These are phyloP conservation scores for Dendroctonus ponderosae DNA, from an alignment of 1,140 invertebrate genomes.

Conservation along the genomic window DNA sequence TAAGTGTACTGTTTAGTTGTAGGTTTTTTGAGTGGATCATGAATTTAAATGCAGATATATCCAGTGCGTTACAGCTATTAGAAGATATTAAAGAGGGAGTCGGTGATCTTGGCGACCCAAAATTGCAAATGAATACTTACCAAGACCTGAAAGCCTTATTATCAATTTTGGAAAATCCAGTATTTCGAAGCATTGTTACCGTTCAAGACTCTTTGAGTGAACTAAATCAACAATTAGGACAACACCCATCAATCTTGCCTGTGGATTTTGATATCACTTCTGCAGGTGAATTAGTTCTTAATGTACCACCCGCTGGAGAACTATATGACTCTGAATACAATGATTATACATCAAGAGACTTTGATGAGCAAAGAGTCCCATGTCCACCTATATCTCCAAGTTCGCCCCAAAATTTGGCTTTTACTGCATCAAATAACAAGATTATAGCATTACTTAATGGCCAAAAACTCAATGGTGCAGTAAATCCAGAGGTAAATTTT, in stretches of 20 bases:
- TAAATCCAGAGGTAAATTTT: slow-evolving; percentile 68
- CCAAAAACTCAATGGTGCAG: slow-evolving; percentile 76
- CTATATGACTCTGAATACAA: slow-evolving; percentile 53
- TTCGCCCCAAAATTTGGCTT: slow-evolving; percentile 56
- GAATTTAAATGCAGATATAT: slow-evolving; percentile 59
- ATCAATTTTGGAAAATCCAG: slow-evolving; percentile 85
- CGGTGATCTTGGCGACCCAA: slow-evolving; percentile 70
- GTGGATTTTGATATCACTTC: slow-evolving; percentile 87
- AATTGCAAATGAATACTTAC: slow-evolving; percentile 70
- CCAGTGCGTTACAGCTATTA: slow-evolving; percentile 73
- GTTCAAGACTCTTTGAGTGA: slow-evolving; percentile 84
- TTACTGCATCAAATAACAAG: slow-evolving; percentile 73
- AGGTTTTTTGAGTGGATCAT: slow-evolving; percentile 32
- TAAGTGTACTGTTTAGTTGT: slow-evolving; percentile 9
- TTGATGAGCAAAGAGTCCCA: slow-evolving; percentile 62
- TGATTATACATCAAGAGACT: slow-evolving; percentile 45
- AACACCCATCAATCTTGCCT: slow-evolving; percentile 88
- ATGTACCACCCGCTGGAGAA: slow-evolving; percentile 55
- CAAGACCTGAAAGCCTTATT: slow-evolving; percentile 86
- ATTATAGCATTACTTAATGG: slow-evolving; percentile 82
- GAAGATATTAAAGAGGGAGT: slow-evolving; percentile 76
- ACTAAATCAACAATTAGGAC: slow-evolving; percentile 74
- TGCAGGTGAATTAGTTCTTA: slow-evolving; percentile 66
- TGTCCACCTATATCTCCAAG: slow-evolving; percentile 58
- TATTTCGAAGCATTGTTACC: slow-evolving; percentile 88